These are phyloP conservation scores for Agapetus fuscipes DNA, from an alignment of 2,888 invertebrate genomes.

Conservation along the genomic window DNA sequence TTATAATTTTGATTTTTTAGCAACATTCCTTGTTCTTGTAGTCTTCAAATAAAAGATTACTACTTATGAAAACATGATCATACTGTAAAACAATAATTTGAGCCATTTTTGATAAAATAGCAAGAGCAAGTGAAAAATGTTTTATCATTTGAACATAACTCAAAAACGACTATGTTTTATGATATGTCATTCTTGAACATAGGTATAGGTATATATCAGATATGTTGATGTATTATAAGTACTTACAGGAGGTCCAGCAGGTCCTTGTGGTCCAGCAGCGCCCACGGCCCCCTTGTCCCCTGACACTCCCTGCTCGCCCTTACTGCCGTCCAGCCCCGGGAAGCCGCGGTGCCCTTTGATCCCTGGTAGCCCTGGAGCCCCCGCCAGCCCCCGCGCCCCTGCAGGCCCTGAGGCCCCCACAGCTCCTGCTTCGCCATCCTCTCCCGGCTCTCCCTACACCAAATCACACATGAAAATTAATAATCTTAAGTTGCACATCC, in stretches of 20 bases:
- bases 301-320: constrained; percentile 65
- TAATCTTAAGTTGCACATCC: not conserved
- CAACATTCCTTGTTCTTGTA: too few species aligned
- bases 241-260: constrained; percentile 56
- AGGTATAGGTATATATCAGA: too few species aligned
- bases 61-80: too few species aligned
- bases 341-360: constrained; percentile 76
- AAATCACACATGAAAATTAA: constrained; percentile 1
- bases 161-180: too few species aligned
- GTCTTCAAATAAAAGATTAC: too few species aligned
- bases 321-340: constrained; percentile 67
- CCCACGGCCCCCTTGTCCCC: constrained; percentile 73
- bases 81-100: too few species aligned
- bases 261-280: constrained; percentile 57
- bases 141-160: too few species aligned
- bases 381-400: constrained; percentile 61
- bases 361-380: constrained; percentile 73
- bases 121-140: too few species aligned
- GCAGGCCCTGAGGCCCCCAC: constrained; percentile 59
- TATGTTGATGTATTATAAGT: too few species aligned
- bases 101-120: too few species aligned
- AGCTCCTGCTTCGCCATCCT: constrained; percentile 73
- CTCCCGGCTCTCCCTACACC: constrained; percentile 60
- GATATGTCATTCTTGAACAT: not conserved
- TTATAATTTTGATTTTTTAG: too few species aligned